Evolutionary conservation across 2,888 invertebrate species (phyloP), one percentile per base, ranked within the genome.

Genomic region (Amiota communis): DNA sequence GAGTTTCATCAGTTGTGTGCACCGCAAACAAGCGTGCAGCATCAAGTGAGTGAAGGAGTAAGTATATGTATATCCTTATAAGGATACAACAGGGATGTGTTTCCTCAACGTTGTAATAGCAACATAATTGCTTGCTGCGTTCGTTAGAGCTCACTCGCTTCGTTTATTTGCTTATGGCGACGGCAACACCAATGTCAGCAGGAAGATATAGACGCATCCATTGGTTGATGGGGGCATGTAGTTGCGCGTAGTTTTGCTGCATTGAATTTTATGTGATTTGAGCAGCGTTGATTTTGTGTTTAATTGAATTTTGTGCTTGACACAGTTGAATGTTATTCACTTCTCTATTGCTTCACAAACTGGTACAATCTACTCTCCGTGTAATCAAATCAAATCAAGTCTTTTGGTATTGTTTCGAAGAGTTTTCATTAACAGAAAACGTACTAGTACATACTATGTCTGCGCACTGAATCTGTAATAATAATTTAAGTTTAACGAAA

Each of bases 231-330:
- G n/a, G n/a, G n/a, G 53, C n/a, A 53, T 15, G 57, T 57, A 10
- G 17, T 57, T 57, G 57, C 11, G 23, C 20, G 36, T 36, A 46
- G 13, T 46, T 12, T 11, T 63, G 23, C 46, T 68, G 67, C 67
- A 11, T 68, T 68, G 67, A 68, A 36, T 68, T 68, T 68, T 20
- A 68, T 80, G 79, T 80, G 80, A 81, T 84, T 82, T 81, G 79
- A 80, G 81, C 80, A 81, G 77, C 78, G 75, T 77, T 82, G 83
- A 82, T 83, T 65, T 84, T 83, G 85, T 76, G 80, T 80, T 84
- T 83, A 83, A 83, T 83, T 83, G 83, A 84, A 83, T 82, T 84
- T 80, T 74, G 78, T 72, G 77, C 79, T 76, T 79, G 80, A 82
- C 81, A 79, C 80, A 73, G 75, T 73, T 67, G 72, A 63, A 75